Percentiles rank a stretch among this genome's conserved stretches.
phyloP scores from a whole-genome alignment of 2,113 vertebrate species.

The Aptenodytes patagonicus region DNA sequence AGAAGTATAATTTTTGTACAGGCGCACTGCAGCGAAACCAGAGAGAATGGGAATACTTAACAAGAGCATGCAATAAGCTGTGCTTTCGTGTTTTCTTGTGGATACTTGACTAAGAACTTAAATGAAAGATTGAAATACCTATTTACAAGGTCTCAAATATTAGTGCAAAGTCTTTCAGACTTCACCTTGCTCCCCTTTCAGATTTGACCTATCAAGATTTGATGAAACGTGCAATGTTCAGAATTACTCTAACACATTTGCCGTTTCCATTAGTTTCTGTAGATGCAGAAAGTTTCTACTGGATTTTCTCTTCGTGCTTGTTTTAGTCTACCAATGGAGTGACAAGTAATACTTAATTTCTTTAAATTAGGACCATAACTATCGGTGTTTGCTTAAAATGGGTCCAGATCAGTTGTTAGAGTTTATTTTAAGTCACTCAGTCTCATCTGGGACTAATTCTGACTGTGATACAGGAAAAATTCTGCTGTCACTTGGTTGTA shows the following conservation, averaged over 20 bases:
- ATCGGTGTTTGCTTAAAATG: not conserved
- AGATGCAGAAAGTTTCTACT: not conserved
- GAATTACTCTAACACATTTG: not conserved
- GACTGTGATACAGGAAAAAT: not conserved
- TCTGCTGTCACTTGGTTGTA: constrained; percentile 21
- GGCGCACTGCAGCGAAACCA: too few species aligned
- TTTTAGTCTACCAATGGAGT: not conserved
- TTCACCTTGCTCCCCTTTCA: not conserved
- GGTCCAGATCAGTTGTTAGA: not conserved
- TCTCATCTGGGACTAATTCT: constrained; percentile 27
- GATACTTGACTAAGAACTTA: not conserved
- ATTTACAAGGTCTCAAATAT: not conserved
- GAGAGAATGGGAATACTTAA: not conserved
- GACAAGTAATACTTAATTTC: constrained; percentile 3
- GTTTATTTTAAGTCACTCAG: constrained; percentile 9
- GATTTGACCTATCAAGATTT: not conserved
- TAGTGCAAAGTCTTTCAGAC: not conserved
- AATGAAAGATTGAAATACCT: not conserved
- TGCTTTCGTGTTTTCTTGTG: not conserved
- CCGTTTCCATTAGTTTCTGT: not conserved
- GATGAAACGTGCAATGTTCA: not conserved
- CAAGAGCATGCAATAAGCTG: not conserved
- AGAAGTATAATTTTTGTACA: not conserved
- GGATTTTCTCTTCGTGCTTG: not conserved
- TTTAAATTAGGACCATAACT: not conserved